Percentiles rank a stretch among this genome's conserved stretches.
Conservation (phyloP, 1,140 invertebrate genomes). For the Ceratosolen fusciceps region DNA sequence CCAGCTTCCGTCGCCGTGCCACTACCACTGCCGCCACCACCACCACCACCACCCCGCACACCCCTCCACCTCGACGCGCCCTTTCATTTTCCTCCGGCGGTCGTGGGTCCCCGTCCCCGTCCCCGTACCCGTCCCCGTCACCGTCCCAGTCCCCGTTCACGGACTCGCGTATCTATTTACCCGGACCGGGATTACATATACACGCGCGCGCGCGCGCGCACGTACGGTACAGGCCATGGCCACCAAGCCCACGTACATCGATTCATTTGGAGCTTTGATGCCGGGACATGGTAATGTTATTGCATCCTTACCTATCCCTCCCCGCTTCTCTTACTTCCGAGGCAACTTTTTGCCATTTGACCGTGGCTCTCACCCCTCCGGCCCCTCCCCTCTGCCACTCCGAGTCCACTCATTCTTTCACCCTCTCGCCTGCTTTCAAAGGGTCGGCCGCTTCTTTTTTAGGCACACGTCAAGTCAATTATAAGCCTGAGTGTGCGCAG, state of each 20-base stretch:
- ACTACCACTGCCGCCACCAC: no score
- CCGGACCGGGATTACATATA: no score
- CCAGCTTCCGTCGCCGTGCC: no score
- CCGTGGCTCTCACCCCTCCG: conserved; percentile 8
- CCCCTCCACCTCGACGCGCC: conserved; percentile 11
- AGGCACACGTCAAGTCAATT: conserved; percentile 48
- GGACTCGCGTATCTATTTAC: no score
- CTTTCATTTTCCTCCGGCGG: conserved; percentile 56
- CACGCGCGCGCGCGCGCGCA: conserved; percentile 47
- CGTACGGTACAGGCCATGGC: no score
- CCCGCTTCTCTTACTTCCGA: conserved; percentile 30
- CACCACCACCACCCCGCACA: no score
- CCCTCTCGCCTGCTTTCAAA: conserved; percentile 30
- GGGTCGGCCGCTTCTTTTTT: conserved; percentile 47
- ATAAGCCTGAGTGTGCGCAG: conserved; percentile 45
- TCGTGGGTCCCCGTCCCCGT: no score
- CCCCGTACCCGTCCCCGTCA: no score
- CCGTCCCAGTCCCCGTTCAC: no score
- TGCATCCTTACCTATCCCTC: conserved; percentile 57
- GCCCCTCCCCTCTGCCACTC: no score
- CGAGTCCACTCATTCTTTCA: not conserved
- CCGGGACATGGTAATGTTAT: conserved; percentile 62
- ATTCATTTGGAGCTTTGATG: conserved; percentile 62
- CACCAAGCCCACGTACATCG: no score
- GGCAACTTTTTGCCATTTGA: conserved; percentile 39